These are phyloP conservation scores for Myiotriccus ornatus DNA, from an alignment of 2,797 vertebrate species.

Conservation along the genomic window DNA sequence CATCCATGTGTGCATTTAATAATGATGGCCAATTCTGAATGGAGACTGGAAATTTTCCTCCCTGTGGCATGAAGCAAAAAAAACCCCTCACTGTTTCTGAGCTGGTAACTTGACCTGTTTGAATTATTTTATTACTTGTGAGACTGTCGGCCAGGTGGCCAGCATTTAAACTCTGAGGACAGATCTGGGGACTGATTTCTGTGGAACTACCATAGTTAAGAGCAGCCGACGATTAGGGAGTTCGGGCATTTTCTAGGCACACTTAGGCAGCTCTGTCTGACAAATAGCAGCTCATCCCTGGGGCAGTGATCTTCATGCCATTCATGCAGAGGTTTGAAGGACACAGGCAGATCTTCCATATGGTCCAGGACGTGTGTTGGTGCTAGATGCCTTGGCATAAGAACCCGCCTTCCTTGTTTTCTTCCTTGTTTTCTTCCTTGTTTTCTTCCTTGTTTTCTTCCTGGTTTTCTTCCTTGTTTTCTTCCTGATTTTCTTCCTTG, in stretches of 20 bases:
- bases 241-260: background rate
- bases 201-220: background rate
- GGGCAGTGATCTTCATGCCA: background rate
- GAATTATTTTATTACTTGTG: constrained; percentile 11
- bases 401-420: background rate
- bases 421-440: background rate
- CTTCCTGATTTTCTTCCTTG: background rate
- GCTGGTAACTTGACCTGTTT: constrained; percentile 43
- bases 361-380: background rate
- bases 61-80: background rate
- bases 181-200: background rate
- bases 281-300: background rate
- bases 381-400: background rate
- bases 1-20: constrained; percentile 43
- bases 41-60: constrained; percentile 24
- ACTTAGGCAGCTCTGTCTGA: background rate
- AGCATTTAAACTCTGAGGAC: background rate
- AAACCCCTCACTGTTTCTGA: background rate
- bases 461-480: background rate
- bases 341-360: background rate
- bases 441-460: background rate
- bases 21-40: constrained; percentile 21
- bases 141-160: background rate
- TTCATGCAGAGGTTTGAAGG: background rate
- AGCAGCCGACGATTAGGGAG: background rate